These are phyloP conservation scores for Limonius californicus DNA, from an alignment of 1,140 invertebrate genomes.

Conservation along the genomic window DNA sequence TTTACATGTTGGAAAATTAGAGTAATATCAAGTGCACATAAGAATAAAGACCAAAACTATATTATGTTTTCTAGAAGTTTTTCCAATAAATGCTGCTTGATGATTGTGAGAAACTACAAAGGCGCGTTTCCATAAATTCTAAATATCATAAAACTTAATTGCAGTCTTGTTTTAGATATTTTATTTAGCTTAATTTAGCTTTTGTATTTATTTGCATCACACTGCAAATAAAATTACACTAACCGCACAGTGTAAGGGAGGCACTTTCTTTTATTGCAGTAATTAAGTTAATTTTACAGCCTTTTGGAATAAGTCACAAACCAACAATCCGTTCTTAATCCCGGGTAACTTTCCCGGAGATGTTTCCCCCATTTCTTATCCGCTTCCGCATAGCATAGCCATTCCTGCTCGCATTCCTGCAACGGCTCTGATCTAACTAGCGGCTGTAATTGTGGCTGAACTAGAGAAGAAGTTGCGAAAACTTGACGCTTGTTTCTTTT, in stretches of 20 bases:
- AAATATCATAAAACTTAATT: constrained; percentile 19
- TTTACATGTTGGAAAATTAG: too few species aligned
- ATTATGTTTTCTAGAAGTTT: too few species aligned
- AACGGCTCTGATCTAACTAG: neutral
- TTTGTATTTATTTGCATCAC: constrained; percentile 17
- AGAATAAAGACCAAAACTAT: too few species aligned
- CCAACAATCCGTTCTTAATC: constrained; percentile 35
- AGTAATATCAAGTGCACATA: too few species aligned
- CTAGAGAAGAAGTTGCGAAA: constrained; percentile 2
- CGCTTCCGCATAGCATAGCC: constrained; percentile 15
- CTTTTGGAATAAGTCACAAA: constrained; percentile 32
- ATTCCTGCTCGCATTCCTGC: constrained; percentile 1
- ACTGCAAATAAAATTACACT: constrained; percentile 26
- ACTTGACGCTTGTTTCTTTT: neutral
- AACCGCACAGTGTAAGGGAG: constrained; percentile 20
- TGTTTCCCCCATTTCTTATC: constrained; percentile 26
- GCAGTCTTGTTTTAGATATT: constrained; percentile 12
- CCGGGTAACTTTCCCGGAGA: constrained; percentile 20
- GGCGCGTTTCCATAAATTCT: constrained; percentile 14
- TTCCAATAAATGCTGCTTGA: too few species aligned
- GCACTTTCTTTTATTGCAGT: constrained; percentile 35
- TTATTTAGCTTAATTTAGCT: constrained; percentile 21
- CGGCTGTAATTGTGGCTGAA: constrained; percentile 1
- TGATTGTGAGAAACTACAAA: constrained; percentile 3
- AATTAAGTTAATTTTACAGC: constrained; percentile 38